phyloP scores from a whole-genome alignment of 2,113 vertebrate species.

The Zosterops lateralis region DNA sequence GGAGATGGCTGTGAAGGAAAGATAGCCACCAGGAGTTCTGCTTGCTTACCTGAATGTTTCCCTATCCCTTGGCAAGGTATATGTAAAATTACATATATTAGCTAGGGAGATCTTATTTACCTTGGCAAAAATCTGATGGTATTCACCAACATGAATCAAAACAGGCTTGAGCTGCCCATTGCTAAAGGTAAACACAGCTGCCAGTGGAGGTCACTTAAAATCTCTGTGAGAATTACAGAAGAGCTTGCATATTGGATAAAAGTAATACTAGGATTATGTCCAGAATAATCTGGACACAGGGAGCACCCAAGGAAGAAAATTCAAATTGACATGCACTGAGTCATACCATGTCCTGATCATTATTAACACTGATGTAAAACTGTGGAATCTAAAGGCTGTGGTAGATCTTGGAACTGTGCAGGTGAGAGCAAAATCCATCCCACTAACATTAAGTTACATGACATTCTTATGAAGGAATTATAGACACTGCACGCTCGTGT shows the following conservation, averaged over 20 bases:
- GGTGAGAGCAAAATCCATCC: not conserved
- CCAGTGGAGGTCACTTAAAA: not conserved
- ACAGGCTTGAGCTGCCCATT: not conserved
- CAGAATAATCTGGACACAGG: not conserved
- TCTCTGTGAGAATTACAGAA: not conserved
- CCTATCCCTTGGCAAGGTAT: not conserved
- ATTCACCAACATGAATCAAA: not conserved
- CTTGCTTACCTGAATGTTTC: not conserved
- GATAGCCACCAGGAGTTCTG: not conserved
- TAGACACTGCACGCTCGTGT: not conserved
- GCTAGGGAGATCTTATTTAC: not conserved
- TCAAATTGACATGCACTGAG: not conserved
- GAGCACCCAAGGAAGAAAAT: not conserved
- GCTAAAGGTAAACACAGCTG: not conserved
- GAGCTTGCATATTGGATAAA: not conserved
- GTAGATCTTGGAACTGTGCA: not conserved
- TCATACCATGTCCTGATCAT: not conserved
- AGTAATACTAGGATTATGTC: not conserved
- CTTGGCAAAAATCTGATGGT: not conserved
- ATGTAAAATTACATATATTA: not conserved
- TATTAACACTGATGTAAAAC: not conserved
- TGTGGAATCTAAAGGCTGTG: not conserved
- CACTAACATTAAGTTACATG: not conserved
- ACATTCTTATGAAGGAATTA: not conserved
- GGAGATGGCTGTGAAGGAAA: not conserved